These are phyloP conservation scores for Laticauda colubrina DNA, from an alignment of 2,113 vertebrate species.

Conservation along the genomic window DNA sequence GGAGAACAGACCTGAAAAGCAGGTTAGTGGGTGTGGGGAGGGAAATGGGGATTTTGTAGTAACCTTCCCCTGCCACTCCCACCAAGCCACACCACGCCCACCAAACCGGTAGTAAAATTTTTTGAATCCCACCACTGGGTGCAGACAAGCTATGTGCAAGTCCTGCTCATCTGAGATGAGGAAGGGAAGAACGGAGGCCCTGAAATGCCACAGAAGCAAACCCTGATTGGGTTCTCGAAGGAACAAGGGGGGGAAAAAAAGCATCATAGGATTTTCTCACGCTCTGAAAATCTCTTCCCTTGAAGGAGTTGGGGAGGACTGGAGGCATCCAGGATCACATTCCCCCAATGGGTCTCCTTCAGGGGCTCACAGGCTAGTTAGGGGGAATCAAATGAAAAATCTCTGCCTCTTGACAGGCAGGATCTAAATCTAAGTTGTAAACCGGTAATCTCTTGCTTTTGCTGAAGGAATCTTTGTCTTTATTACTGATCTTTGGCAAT, in stretches of 20 bases:
- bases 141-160: neutral
- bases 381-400: neutral
- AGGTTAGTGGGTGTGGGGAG: too few relatives aligned
- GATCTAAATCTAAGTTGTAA: neutral
- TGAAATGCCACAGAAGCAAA: neutral
- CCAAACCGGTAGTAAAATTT: too few relatives aligned
- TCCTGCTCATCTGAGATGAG: neutral
- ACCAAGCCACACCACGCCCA: too few relatives aligned
- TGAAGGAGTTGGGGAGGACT: neutral
- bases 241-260: neutral
- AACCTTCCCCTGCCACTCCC: too few relatives aligned
- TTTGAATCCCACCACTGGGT: too few relatives aligned
- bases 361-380: neutral
- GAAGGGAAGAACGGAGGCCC: neutral
- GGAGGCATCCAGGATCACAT: neutral
- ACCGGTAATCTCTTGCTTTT: neutral
- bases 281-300: neutral
- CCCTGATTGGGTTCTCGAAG: neutral
- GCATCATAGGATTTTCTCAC: neutral
- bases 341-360: neutral
- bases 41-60: too few relatives aligned
- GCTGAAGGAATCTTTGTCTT: neutral
- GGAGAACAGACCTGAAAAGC: too few relatives aligned
- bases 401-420: neutral
- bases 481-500: neutral